Evolutionary conservation across 2,113 vertebrate genomes (phyloP).

Genomic region (Dolichotis patagonum): DNA sequence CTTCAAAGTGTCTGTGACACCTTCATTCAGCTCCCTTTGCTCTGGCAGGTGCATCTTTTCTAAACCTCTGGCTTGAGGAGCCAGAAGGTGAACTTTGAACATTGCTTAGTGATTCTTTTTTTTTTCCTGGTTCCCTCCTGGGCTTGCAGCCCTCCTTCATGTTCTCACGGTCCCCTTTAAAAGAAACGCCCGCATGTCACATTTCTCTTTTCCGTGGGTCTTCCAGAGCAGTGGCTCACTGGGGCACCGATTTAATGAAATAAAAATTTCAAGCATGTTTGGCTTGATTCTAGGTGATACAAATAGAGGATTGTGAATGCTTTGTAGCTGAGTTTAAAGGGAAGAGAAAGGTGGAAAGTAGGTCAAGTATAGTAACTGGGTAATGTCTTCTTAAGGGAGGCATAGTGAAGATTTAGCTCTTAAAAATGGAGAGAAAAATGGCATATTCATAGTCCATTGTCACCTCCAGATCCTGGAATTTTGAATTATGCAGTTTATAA

Average conservation of each 20-base stretch:
- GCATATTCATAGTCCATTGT: not conserved
- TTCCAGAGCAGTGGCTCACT: constrained; percentile 57
- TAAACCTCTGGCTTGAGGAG: constrained; percentile 30
- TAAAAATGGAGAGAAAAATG: constrained; percentile 44
- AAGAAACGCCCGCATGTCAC: constrained; percentile 15
- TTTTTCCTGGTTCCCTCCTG: constrained; percentile 44
- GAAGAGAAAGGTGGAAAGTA: constrained; percentile 55
- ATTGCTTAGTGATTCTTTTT: not conserved
- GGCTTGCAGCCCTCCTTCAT: constrained; percentile 20
- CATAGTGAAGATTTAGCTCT: not conserved
- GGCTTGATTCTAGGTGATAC: constrained; percentile 71
- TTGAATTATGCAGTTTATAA: not conserved
- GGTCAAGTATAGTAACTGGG: constrained; percentile 52
- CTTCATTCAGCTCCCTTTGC: not conserved
- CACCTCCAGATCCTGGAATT: not conserved
- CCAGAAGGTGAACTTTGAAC: constrained; percentile 59
- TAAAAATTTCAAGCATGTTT: constrained; percentile 66
- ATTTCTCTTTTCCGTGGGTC: not conserved
- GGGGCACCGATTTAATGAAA: constrained; percentile 73
- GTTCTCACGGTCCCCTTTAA: constrained; percentile 37
- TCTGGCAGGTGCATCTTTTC: not conserved
- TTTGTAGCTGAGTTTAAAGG: constrained; percentile 75
- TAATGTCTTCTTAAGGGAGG: constrained; percentile 14
- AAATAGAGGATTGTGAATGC: constrained; percentile 62
- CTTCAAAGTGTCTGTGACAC: not conserved